Evolutionary conservation across 2,888 invertebrate genomes (phyloP), one percentile per base, ranked within the genome.

Genomic region (Meghimatium bilineatum): DNA sequence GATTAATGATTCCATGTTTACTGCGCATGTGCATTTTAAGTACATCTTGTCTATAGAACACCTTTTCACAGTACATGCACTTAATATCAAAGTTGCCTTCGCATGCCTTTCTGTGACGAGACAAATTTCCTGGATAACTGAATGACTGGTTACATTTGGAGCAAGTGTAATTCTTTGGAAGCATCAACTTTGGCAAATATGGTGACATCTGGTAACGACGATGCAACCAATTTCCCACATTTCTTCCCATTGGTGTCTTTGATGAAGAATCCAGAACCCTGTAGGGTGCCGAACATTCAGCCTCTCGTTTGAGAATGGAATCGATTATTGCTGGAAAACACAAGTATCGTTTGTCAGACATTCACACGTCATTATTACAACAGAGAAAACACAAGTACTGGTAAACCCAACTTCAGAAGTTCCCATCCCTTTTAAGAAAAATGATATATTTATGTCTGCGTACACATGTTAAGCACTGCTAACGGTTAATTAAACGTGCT

Each of bases 71-170:
- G 32, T 78, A 85, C 44, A 74, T 56, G 80, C 86, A 86, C 56
- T 85, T 85, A 20, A 86, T 77, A 38, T 86, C 83, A 82, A 85
- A 86, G 32, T 85, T 86, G 26, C 86, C 86, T 69, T 86, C 86
- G 71, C 86, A 86, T 14, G 86, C 86, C 71, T 86, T 86, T 63
- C 77, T 80, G 49, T 86, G 86, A 20, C 86, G 83, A 44, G 85
- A 81, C 60, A 86, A 71, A 77, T 86, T 86, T 29, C 86, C 85
- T 63, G 80, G 83, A 67, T 85, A 86, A 79, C 83, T 81, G 66
- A 86, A 86, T 8, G 85, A 86, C 82, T 86, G 86, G 71, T 85
- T 83, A 38, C 86, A 86, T 76, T 85, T 86, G 26, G 67, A 72
- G 71, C 86, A 86, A 14, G 79, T 71, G 77, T 83, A 86, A 32